Conservation (phyloP, 2,113 vertebrate species). For the Daboia siamensis region DNA sequence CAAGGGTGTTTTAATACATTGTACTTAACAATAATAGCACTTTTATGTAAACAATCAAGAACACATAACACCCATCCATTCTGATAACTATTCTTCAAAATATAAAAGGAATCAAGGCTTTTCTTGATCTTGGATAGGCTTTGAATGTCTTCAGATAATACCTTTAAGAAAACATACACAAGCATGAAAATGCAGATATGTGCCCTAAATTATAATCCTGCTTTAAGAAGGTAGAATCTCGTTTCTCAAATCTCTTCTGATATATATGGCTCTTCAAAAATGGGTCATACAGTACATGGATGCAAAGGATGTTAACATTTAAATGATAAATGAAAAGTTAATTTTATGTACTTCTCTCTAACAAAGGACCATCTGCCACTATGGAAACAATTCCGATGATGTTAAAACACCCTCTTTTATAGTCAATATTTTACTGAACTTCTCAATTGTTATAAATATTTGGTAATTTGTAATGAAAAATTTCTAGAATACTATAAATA, state of each 20-base stretch:
- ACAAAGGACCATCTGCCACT: not conserved
- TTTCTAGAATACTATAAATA: not conserved
- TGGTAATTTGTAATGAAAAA: not conserved
- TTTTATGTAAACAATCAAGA: conserved; percentile 33
- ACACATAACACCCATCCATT: conserved; percentile 33
- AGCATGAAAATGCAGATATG: conserved; percentile 29
- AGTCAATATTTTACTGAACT: not conserved
- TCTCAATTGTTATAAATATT: not conserved
- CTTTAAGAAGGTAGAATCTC: conserved; percentile 28
- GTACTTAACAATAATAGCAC: conserved; percentile 30
- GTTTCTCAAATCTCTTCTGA: not conserved
- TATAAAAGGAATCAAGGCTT: conserved; percentile 86
- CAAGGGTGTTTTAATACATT: conserved; percentile 12
- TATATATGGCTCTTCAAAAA: not conserved
- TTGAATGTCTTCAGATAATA: conserved; percentile 84
- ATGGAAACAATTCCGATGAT: not conserved
- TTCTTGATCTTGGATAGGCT: conserved; percentile 85
- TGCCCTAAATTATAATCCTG: not conserved
- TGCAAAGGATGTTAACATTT: not conserved
- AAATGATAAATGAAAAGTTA: not conserved
- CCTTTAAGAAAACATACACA: conserved; percentile 70
- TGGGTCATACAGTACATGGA: not conserved
- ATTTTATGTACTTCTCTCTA: not conserved
- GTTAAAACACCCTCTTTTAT: not conserved
- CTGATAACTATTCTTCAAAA: conserved; percentile 69